These are phyloP conservation scores for Ceratina australensis DNA, from an alignment of 1,140 invertebrate genomes.

Conservation along the genomic window DNA sequence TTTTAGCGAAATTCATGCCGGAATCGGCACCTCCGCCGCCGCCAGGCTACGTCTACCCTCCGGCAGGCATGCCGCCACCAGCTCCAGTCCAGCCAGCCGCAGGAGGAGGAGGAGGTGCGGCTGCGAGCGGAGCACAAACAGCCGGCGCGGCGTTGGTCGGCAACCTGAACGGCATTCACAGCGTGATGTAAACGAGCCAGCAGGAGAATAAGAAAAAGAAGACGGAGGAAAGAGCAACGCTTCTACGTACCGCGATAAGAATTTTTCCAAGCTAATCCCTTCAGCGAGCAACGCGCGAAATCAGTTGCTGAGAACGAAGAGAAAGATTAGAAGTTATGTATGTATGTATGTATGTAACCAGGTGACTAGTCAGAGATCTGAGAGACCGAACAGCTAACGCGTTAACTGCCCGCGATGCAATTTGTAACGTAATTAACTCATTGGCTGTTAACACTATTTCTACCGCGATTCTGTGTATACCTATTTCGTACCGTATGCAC, in stretches of 20 bases:
- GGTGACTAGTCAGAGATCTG: no score
- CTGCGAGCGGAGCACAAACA: constrained; percentile 40
- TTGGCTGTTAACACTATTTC: no score
- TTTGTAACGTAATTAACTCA: background rate
- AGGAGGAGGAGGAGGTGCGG: constrained; percentile 1
- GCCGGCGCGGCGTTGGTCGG: constrained; percentile 61
- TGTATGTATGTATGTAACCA: no score
- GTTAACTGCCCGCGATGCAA: constrained; percentile 24
- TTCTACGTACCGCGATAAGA: constrained; percentile 31
- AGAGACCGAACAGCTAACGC: constrained; percentile 3
- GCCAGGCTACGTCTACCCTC: constrained; percentile 74
- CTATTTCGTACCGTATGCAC: no score
- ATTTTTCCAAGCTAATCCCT: constrained; percentile 32
- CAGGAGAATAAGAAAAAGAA: background rate
- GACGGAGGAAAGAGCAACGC: background rate
- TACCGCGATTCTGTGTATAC: no score
- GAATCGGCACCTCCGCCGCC: constrained; percentile 75
- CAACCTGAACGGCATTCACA: constrained; percentile 45
- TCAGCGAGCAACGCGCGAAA: constrained; percentile 13
- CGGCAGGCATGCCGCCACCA: constrained; percentile 53
- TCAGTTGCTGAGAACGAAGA: background rate
- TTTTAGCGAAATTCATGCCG: constrained; percentile 80
- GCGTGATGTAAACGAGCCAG: constrained; percentile 56
- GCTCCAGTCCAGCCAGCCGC: constrained; percentile 24
- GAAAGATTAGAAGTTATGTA: background rate